Evolutionary conservation across 1,140 invertebrate genomes (phyloP), one percentile per base, ranked within the genome.

Genomic region (Eupristina koningsbergeri): DNA sequence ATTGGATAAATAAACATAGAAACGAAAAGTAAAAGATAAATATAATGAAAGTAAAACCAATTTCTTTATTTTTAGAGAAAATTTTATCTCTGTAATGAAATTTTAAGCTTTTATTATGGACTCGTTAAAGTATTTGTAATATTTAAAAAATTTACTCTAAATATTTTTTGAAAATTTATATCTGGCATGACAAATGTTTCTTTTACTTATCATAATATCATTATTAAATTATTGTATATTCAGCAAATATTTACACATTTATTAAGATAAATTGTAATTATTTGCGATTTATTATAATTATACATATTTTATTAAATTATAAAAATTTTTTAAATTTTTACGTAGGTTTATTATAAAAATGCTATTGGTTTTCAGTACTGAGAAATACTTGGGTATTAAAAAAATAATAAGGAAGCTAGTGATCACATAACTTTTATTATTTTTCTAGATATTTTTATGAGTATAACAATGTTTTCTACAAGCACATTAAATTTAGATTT

Each of bases 401-500:
- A 45, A 7, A 45, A 45, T 45, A 45, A 45, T 45, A 45, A 45
- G 6, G 11, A 45, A 11, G 41, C 11, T 45, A 11, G n/a, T n/a
- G 6, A 11, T 15, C 15, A 15, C 0, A 26, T 26, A 61, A 58
- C 3, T 77, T 77, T 61, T 36, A 39, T 78, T 63, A 39, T n/a
- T 61, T 64, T 82, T 61, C 0, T 61, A 47, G 61, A 29, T 39
- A 45, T 41, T 29, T n/a, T n/a, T n/a, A n/a, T n/a, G n/a, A n/a
- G n/a, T 29, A 45, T 67, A 79, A 79, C 8, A 67, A 31, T 26
- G 50, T 39, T 50, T 34, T 50, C n/a, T 26, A 64, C 39, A 53
- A 73, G 19, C 31, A n/a, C 31, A 64, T 82, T 76, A 82, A 82
- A 64, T n/a, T 61, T 41, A 3, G 22, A n/a, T 83, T 83, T 77